Evolutionary conservation across 2,113 vertebrate genomes (phyloP).

Genomic region (Ceuthmochares aereus): DNA sequence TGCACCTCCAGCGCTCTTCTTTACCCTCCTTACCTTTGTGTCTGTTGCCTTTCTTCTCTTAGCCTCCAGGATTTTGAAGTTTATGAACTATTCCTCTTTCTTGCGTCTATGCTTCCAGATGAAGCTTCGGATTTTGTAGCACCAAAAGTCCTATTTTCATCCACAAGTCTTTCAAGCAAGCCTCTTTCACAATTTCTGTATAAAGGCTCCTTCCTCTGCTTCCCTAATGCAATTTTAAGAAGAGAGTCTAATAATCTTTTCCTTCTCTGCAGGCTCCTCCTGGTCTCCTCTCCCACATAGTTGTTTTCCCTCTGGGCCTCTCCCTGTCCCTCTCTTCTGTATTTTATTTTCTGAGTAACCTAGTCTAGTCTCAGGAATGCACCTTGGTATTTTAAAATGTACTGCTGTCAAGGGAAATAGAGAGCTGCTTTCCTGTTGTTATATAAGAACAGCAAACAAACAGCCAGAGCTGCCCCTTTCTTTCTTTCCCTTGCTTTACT

Average conservation of each 20-base stretch:
- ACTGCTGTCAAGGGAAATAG: not conserved
- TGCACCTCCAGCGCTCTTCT: not conserved
- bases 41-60: not conserved
- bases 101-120: not conserved
- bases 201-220: not conserved
- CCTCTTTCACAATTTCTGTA: not conserved
- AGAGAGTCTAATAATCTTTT: not conserved
- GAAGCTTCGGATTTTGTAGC: not conserved
- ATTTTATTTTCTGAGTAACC: not conserved
- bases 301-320: not conserved
- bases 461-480: not conserved
- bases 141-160: not conserved
- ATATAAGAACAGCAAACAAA: not conserved
- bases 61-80: not conserved
- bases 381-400: not conserved
- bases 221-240: not conserved
- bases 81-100: not conserved
- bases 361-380: not conserved
- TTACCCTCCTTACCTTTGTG: not conserved
- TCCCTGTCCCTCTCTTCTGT: not conserved
- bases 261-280: not conserved
- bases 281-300: not conserved
- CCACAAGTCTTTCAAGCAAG: not conserved
- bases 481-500: not conserved
- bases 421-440: not conserved